Base-by-base conservation (phyloP, 2,113 vertebrate genomes). In the Pteropus alecto region DNA sequence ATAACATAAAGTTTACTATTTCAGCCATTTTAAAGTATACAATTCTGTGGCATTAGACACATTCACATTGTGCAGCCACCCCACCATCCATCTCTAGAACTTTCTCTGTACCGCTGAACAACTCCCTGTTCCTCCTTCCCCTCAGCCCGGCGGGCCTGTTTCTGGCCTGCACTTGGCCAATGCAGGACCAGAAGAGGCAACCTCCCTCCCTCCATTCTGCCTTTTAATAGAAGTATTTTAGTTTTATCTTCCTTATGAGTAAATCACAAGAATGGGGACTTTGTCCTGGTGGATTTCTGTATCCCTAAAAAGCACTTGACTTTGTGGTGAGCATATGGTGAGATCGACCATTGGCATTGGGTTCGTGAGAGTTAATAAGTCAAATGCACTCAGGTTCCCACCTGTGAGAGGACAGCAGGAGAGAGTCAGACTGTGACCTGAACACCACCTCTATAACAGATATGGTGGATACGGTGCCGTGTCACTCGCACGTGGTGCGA, bases 401-500 rank as follows among this genome's bases (percentile, higher is more conserved):
- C 65, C 56, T 48, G 1, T 28, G 82, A 65, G 81, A 28, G 38
- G 26, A 35, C 10, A 21, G 56, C 28, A 5, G 6, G 48, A 51
- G 35, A 48, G 35, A 38, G 38, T 77, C 77, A 13, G 48, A 74
- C 38, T 6, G 5, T n/a, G 71, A 56, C 71, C 7, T 16, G 2
- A 21, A 56, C 33, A 28, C 70, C 78, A 22, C 43, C n/a, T 51
- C 41, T 15, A 2, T 30, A 43, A 16, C 63, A 46, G 33, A 58
- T 4, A 0, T 1, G 12, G 70, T 6, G 46, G 30, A 10, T 26
- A 1, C 4, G 16, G 58, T 21, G 10, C 33, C 7, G 1, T 9
- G 4, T 10, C 24, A 38, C 61, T 60, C 1, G 0, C n/a, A 11
- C 5, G 3, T 2, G 24, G 33, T 0, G 1, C 61, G 26, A 1